phyloP scores from a whole-genome alignment of 2,797 vertebrate species.

The Argyrosomus regius region DNA sequence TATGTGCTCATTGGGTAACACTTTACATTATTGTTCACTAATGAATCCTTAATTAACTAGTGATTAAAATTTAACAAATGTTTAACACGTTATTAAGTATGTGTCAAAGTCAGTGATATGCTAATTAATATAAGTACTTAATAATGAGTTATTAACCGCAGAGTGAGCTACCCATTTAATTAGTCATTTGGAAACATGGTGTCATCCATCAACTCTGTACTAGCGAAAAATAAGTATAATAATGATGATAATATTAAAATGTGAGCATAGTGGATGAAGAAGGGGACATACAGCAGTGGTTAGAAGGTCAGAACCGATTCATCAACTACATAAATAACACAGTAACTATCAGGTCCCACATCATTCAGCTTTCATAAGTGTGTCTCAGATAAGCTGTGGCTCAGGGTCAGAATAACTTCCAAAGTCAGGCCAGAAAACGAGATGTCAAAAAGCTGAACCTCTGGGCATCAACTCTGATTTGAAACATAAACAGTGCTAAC shows the following conservation, averaged over 20 bases:
- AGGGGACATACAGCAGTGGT: background rate
- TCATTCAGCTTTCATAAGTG: background rate
- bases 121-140: slow-evolving; percentile 65
- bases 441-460: background rate
- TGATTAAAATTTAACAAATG: slow-evolving; percentile 68
- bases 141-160: slow-evolving; percentile 64
- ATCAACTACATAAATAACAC: background rate
- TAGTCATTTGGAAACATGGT: slow-evolving; percentile 45
- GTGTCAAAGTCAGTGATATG: slow-evolving; percentile 68
- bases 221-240: slow-evolving; percentile 34
- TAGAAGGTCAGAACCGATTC: background rate
- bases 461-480: background rate
- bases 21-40: slow-evolving; percentile 47
- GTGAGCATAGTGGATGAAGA: background rate
- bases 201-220: slow-evolving; percentile 61
- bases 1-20: slow-evolving; percentile 32
- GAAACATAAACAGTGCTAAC: background rate
- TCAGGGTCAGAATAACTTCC: background rate
- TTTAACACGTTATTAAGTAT: slow-evolving; percentile 72
- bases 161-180: slow-evolving; percentile 52
- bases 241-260: slow-evolving; percentile 13
- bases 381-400: background rate
- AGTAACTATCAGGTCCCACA: background rate
- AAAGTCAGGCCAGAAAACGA: slow-evolving; percentile 5
- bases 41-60: slow-evolving; percentile 58